Conservation (phyloP, 1,140 invertebrate species). For the Eumaeus atala region DNA sequence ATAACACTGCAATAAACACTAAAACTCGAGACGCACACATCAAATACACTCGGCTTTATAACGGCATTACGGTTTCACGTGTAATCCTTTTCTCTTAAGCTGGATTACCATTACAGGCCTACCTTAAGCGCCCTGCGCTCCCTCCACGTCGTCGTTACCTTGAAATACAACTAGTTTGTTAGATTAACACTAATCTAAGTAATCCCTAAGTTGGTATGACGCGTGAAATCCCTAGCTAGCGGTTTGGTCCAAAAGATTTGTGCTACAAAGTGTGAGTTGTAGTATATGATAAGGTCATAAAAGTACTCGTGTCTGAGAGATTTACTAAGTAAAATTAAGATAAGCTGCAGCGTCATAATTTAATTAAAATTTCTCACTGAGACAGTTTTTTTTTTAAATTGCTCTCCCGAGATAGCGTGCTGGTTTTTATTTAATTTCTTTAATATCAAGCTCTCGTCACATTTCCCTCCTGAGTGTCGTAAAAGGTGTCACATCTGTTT, state of each 20-base stretch:
- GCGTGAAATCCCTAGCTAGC: conserved; percentile 8
- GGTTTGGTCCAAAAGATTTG: too few relatives aligned
- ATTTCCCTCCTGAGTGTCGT: too few relatives aligned
- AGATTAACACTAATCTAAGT: conserved; percentile 37
- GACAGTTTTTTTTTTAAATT: conserved; percentile 20
- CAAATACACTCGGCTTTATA: conserved; percentile 54
- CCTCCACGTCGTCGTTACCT: conserved; percentile 45
- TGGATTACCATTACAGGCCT: conserved; percentile 53
- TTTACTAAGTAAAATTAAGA: conserved; percentile 16
- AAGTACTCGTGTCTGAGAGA: neutral
- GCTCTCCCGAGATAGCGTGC: conserved; percentile 15
- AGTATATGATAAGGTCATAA: too few relatives aligned
- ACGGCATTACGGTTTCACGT: conserved; percentile 50
- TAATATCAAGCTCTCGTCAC: too few relatives aligned
- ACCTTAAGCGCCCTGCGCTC: conserved; percentile 49
- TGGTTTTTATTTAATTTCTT: too few relatives aligned
- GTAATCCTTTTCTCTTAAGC: conserved; percentile 60
- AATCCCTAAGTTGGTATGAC: conserved; percentile 27
- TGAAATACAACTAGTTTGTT: conserved; percentile 43
- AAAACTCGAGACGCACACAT: conserved; percentile 50
- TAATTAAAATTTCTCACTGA: conserved; percentile 1
- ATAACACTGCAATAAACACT: too few relatives aligned
- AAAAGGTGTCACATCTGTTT: too few relatives aligned
- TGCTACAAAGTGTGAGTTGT: too few relatives aligned
- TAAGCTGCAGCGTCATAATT: conserved; percentile 2